Evolutionary conservation across 2,113 vertebrate genomes (phyloP).

Genomic region (Lasiurus borealis): DNA sequence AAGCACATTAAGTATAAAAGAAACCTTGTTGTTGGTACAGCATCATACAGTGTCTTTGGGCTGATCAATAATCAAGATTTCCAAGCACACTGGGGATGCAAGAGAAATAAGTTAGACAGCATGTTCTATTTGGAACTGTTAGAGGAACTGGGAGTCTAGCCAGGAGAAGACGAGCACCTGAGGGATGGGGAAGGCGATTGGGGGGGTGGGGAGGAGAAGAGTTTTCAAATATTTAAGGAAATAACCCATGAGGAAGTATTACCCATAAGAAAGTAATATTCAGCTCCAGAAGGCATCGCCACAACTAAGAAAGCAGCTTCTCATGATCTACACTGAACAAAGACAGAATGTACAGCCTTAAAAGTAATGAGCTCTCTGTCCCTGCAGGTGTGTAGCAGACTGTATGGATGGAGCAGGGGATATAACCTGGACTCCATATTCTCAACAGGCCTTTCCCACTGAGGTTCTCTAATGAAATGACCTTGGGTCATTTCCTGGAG

Average conservation of each 20-base stretch:
- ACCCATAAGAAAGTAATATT: not conserved
- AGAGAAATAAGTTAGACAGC: not conserved
- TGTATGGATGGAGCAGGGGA: not conserved
- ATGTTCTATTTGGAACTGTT: not conserved
- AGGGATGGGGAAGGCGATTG: fast-evolving
- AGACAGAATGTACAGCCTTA: not conserved
- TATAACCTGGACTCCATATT: not conserved
- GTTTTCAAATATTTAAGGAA: not conserved
- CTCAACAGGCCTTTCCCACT: not conserved
- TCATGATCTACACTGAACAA: conserved; percentile 2
- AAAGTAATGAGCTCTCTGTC: not conserved
- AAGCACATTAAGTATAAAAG: conserved; percentile 16
- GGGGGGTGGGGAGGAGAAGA: not conserved
- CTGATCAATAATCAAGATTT: conserved; percentile 29
- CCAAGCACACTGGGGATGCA: not conserved
- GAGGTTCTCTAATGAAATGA: conserved; percentile 31
- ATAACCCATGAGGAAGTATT: not conserved
- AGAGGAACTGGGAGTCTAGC: not conserved
- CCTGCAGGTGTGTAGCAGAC: not conserved
- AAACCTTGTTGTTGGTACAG: conserved; percentile 22
- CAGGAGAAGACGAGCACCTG: conserved; percentile 18
- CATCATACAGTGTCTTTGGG: not conserved
- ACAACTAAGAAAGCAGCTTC: conserved; percentile 15
- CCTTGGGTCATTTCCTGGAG: conserved; percentile 68
- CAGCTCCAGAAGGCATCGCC: not conserved